Evolutionary conservation across 2,888 invertebrate genomes (phyloP).

Genomic region (Caenorhabditis angaria): DNA sequence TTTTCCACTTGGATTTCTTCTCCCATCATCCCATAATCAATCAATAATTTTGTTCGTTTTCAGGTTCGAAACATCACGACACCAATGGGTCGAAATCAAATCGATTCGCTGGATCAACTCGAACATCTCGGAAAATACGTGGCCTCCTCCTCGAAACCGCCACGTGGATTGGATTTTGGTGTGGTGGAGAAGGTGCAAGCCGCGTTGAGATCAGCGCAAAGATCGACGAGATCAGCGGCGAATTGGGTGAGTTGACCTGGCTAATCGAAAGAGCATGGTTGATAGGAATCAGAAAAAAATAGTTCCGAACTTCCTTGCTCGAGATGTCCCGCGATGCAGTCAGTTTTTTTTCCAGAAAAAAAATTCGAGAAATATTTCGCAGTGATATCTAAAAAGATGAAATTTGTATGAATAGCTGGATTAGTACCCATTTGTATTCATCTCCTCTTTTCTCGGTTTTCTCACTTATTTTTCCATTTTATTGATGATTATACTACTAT

Average conservation of each 20-base stretch:
- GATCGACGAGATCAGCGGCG: not conserved
- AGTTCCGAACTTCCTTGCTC: too few relatives aligned
- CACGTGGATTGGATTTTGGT: slow-evolving; percentile 58
- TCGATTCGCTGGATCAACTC: slow-evolving; percentile 61
- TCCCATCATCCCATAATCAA: too few relatives aligned
- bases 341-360: too few relatives aligned
- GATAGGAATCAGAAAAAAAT: not conserved
- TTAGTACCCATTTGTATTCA: not conserved
- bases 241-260: not conserved
- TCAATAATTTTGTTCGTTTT: too few relatives aligned
- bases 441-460: not conserved
- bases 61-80: slow-evolving; percentile 56
- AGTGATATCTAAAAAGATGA: not conserved
- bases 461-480: too few relatives aligned
- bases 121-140: slow-evolving; percentile 70
- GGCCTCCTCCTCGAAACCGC: slow-evolving; percentile 59
- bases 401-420: slow-evolving; percentile 1
- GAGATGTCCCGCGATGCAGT: too few relatives aligned
- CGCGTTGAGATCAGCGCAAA: not conserved
- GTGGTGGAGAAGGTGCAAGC: slow-evolving; percentile 29
- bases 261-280: not conserved
- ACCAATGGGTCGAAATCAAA: slow-evolving; percentile 64
- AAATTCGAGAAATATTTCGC: too few relatives aligned
- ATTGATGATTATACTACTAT: too few relatives aligned
- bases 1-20: too few relatives aligned